Conservation (phyloP, 2,113 vertebrate species). For the Pogonocichla stellata region DNA sequence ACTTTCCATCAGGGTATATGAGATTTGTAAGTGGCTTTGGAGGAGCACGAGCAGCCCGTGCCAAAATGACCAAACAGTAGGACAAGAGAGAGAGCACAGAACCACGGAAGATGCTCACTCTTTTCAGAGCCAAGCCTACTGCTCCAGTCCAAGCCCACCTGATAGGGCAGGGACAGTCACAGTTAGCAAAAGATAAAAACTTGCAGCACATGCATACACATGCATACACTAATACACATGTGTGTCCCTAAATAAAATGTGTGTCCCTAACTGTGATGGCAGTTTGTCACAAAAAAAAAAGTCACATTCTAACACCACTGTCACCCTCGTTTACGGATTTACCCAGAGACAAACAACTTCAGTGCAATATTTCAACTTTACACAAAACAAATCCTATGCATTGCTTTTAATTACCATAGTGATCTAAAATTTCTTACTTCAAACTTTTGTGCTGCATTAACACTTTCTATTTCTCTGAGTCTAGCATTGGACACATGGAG, state of each 20-base stretch:
- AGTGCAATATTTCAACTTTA: not conserved
- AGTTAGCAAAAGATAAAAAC: not conserved
- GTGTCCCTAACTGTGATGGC: not conserved
- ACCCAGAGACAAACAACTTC: not conserved
- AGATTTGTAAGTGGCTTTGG: not conserved
- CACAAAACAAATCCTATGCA: not conserved
- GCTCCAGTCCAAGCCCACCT: not conserved
- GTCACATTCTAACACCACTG: not conserved
- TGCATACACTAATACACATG: not conserved
- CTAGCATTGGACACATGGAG: conserved; percentile 83
- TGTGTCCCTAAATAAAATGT: not conserved
- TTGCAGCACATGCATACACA: not conserved
- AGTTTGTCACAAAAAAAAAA: not conserved
- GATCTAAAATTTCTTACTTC: conserved; percentile 81
- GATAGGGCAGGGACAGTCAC: not conserved
- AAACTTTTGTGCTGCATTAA: conserved; percentile 81
- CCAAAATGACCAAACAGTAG: not conserved
- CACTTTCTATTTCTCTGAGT: conserved; percentile 82
- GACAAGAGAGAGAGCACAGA: not conserved
- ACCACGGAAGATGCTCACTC: rapidly evolving
- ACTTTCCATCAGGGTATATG: not conserved
- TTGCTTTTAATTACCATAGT: not conserved
- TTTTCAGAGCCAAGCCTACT: not conserved
- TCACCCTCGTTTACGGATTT: not conserved
- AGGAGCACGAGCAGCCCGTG: not conserved